Evolutionary conservation across 2,113 vertebrate species (phyloP).

Genomic region (Penelope pileata): DNA sequence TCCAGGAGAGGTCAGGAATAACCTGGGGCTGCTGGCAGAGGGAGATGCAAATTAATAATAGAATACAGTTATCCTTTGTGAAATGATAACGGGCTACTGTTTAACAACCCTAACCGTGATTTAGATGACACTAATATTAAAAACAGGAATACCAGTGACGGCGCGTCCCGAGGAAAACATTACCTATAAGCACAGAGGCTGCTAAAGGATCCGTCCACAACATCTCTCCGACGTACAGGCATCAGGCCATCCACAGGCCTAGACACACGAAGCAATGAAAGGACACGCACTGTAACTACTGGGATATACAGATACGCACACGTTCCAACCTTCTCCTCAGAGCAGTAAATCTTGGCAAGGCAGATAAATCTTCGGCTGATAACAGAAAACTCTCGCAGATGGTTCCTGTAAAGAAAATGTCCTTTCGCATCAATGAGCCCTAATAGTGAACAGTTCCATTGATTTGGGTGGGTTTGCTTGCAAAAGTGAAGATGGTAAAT

Average conservation of each 20-base stretch:
- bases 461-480: slow-evolving; percentile 3
- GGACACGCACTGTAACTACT: slow-evolving; percentile 54
- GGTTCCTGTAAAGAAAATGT: slow-evolving; percentile 37
- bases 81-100: slow-evolving; percentile 18
- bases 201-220: slow-evolving; percentile 9
- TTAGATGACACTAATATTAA: not conserved
- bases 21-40: slow-evolving; percentile 11
- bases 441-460: slow-evolving; percentile 38
- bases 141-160: not conserved
- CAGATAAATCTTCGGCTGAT: slow-evolving; percentile 41
- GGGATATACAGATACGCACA: slow-evolving; percentile 48
- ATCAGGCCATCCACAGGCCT: slow-evolving; percentile 1
- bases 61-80: not conserved
- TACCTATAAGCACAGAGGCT: slow-evolving; percentile 2
- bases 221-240: not conserved
- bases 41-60: slow-evolving; percentile 6
- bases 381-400: not conserved
- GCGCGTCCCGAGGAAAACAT: not conserved
- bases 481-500: not conserved
- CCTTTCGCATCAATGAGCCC: slow-evolving; percentile 39
- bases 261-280: slow-evolving; percentile 57
- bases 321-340: slow-evolving; percentile 33
- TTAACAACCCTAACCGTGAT: not conserved
- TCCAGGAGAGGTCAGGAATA: not conserved
- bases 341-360: slow-evolving; percentile 32